A percentile compares a stretch with the other conserved stretches of the same genome.
phyloP scores from a whole-genome alignment of 1,140 invertebrate genomes.

The Temnothorax curvispinosus region DNA sequence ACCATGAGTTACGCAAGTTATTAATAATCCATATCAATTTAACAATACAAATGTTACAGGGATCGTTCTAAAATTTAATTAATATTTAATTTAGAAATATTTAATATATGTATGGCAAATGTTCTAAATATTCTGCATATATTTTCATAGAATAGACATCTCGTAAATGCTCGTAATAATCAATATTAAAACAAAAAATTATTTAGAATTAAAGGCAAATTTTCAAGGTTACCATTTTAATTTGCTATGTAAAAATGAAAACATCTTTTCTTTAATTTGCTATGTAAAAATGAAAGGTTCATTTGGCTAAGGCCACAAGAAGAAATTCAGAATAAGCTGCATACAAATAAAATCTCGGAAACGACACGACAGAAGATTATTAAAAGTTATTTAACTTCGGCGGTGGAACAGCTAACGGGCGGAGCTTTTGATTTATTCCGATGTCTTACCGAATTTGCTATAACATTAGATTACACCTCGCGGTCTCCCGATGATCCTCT shows the following conservation, averaged over 20 bases:
- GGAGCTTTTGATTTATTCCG: slow-evolving; percentile 16
- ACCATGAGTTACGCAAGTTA: slow-evolving; percentile 35
- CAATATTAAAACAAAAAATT: not conserved
- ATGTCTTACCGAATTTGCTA: slow-evolving; percentile 52
- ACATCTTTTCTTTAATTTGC: no score
- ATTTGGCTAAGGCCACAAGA: not conserved
- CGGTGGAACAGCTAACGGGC: no score
- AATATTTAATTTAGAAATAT: slow-evolving; percentile 44
- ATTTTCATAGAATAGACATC: not conserved
- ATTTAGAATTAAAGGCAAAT: not conserved
- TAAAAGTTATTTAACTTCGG: not conserved
- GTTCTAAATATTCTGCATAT: not conserved
- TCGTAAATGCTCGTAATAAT: not conserved
- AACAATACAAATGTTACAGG: slow-evolving; percentile 10
- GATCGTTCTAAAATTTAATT: slow-evolving; percentile 13
- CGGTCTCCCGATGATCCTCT: slow-evolving; percentile 70
- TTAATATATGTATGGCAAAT: not conserved
- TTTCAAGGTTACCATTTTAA: not conserved
- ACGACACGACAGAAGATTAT: not conserved
- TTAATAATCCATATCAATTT: slow-evolving; percentile 49
- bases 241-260: not conserved
- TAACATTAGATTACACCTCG: slow-evolving; percentile 62
- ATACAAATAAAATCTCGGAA: not conserved
- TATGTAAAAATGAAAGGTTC: not conserved
- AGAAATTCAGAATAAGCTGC: not conserved